phyloP scores from a whole-genome alignment of 2,797 vertebrate species.

The Pseudopleuronectes americanus region DNA sequence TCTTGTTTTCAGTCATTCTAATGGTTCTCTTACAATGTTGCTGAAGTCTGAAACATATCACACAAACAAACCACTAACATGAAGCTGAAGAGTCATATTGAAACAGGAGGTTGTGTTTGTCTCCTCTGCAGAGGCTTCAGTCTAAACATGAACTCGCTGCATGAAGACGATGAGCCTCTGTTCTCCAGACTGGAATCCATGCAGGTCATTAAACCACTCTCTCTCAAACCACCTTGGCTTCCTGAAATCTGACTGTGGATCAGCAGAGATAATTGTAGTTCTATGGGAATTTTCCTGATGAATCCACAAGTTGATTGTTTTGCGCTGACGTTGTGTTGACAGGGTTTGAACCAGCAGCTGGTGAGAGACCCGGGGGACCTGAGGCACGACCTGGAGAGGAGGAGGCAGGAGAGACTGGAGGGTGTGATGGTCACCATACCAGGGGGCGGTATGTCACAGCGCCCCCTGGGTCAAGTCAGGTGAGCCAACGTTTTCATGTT shows the following conservation, averaged over 20 bases:
- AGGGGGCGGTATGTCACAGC: constrained; percentile 60
- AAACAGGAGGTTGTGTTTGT: neutral
- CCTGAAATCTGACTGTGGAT: too few species aligned
- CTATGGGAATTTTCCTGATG: too few species aligned
- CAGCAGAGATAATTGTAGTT: too few species aligned
- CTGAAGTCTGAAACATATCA: too few species aligned
- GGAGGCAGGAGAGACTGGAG: constrained; percentile 82
- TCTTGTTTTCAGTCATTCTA: too few species aligned
- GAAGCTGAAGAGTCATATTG: too few species aligned
- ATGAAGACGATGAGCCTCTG: constrained; percentile 79
- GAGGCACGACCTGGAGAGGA: constrained; percentile 83
- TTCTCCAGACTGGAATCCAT: constrained; percentile 76
- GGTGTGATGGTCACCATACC: constrained; percentile 83
- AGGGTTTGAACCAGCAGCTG: constrained; percentile 54
- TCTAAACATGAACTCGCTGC: constrained; percentile 68
- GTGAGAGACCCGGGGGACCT: constrained; percentile 79
- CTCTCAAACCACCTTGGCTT: too few species aligned
- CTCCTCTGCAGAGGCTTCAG: constrained; percentile 85
- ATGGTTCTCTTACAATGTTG: too few species aligned
- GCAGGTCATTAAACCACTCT: constrained; percentile 76
- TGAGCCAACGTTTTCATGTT: constrained; percentile 21
- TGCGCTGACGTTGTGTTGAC: neutral
- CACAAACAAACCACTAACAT: too few species aligned
- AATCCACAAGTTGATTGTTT: too few species aligned
- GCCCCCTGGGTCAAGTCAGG: constrained; percentile 38